Evolutionary conservation across 1,140 invertebrate genomes (phyloP), one percentile per base, ranked within the genome.

Genomic region (Macrobrachium nipponense): DNA sequence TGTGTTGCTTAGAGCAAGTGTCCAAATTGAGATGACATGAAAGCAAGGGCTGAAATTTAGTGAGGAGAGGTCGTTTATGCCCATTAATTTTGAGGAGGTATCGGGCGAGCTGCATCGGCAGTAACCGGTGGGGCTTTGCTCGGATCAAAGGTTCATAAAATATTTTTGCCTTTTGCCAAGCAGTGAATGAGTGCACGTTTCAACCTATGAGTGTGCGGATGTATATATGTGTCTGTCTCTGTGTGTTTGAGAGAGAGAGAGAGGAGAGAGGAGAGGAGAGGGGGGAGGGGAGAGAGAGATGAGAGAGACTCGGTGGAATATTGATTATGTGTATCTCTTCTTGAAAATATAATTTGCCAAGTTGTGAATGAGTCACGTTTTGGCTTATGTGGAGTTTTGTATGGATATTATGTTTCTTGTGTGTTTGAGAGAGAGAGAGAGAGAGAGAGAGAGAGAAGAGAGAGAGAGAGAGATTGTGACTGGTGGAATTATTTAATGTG

Each of bases 361-460:
- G n/a, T n/a, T n/a, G n/a, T n/a, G n/a, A n/a, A n/a, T n/a, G n/a
- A n/a, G n/a, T n/a, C n/a, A n/a, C n/a, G n/a, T n/a, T n/a, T n/a
- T n/a, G n/a, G n/a, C n/a, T n/a, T n/a, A n/a, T n/a, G n/a, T n/a
- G n/a, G n/a, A n/a, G n/a, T n/a, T n/a, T n/a, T n/a, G n/a, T n/a
- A n/a, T n/a, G n/a, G n/a, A n/a, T n/a, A n/a, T n/a, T n/a, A n/a
- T n/a, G n/a, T n/a, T n/a, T n/a, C 44, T 72, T 20, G 66, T 18
- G 17, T 23, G 70, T 17, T n/a, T n/a, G n/a, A 72, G 68, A 72
- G 68, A 72, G 68, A 72, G 68, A 72, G 68, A 72, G 68, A 72
- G 68, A 72, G 68, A 72, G 68, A 72, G 64, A 66, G 64, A 66
- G 64, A 66, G 64, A 66, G 64, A 66, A 66, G 64, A 66, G 64